phyloP scores from a whole-genome alignment of 2,797 vertebrate species.

The Tamandua tetradactyla region DNA sequence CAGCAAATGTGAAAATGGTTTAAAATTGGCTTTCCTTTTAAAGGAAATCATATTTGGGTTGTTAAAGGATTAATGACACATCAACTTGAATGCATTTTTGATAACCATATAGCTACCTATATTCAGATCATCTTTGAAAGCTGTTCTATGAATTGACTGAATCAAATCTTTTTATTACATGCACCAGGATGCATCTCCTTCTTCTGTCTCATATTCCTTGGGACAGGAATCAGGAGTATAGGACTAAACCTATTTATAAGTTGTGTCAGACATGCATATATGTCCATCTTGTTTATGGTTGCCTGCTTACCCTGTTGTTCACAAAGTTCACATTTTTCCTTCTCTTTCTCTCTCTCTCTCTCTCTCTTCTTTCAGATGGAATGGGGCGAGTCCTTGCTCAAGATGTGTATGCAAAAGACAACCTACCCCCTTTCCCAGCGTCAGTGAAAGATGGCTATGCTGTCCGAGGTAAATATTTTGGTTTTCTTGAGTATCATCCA shows the following conservation, averaged over 20 bases:
- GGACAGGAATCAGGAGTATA: background rate
- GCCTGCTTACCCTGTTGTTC: background rate
- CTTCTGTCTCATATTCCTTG: slow-evolving; percentile 22
- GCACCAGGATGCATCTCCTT: slow-evolving; percentile 33
- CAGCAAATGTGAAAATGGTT: slow-evolving; percentile 13
- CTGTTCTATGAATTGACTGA: slow-evolving; percentile 43
- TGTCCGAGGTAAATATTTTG: slow-evolving; percentile 92
- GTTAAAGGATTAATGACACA: slow-evolving; percentile 22
- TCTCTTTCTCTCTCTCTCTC: slow-evolving; percentile 62
- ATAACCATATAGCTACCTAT: slow-evolving; percentile 45
- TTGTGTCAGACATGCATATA: slow-evolving; percentile 16
- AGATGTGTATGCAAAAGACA: slow-evolving; percentile 99
- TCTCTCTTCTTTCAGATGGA: slow-evolving; percentile 92
- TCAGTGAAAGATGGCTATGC: slow-evolving; percentile 99
- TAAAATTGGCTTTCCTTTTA: slow-evolving; percentile 54
- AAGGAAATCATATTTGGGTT: slow-evolving; percentile 50
- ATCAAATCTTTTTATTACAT: slow-evolving; percentile 51
- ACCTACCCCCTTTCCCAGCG: slow-evolving; percentile 97
- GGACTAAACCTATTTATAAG: background rate
- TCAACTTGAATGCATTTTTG: slow-evolving; percentile 42
- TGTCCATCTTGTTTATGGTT: background rate
- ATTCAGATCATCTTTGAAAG: slow-evolving; percentile 26
- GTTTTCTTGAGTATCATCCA: slow-evolving; percentile 41
- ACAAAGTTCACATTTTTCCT: background rate
- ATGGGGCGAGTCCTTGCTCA: slow-evolving; percentile 98